Percentiles rank a stretch among this genome's conserved stretches.
These are phyloP conservation scores for Platyura marginata DNA, from an alignment of 1,140 invertebrate genomes.

Conservation along the genomic window DNA sequence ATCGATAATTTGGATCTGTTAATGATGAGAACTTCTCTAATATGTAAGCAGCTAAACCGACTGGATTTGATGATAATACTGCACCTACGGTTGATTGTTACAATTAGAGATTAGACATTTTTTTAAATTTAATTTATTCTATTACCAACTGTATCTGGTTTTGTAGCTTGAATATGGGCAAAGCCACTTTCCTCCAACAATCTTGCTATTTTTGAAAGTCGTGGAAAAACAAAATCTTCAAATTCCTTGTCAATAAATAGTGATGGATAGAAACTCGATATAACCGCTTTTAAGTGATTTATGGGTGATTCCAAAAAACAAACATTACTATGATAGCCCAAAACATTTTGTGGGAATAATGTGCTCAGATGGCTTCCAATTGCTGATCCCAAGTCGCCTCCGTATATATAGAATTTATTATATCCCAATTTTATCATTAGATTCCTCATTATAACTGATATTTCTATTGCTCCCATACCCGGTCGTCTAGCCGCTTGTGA, in stretches of 20 bases:
- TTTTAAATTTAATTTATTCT: background rate
- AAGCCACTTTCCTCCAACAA: slow-evolving; percentile 60
- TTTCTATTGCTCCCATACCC: slow-evolving; percentile 39
- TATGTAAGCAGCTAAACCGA: slow-evolving; percentile 61
- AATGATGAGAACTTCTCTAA: slow-evolving; percentile 71
- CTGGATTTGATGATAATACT: slow-evolving; percentile 43
- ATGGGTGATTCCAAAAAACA: slow-evolving; percentile 27
- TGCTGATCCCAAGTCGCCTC: slow-evolving; percentile 59
- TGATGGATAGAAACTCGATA: slow-evolving; percentile 27
- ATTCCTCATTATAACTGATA: slow-evolving; percentile 58
- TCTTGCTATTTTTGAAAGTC: slow-evolving; percentile 25
- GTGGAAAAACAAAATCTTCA: slow-evolving; percentile 38
- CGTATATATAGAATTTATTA: slow-evolving; percentile 61
- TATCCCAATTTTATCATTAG: slow-evolving; percentile 65
- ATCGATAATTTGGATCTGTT: slow-evolving; percentile 39
- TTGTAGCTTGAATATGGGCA: slow-evolving; percentile 67
- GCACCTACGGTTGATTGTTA: slow-evolving; percentile 26
- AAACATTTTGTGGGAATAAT: slow-evolving; percentile 48
- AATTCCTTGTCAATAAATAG: slow-evolving; percentile 35
- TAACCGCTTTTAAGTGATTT: slow-evolving; percentile 13
- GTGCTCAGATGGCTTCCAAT: slow-evolving; percentile 38
- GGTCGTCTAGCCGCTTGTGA: slow-evolving; percentile 45
- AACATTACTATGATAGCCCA: slow-evolving; percentile 42
- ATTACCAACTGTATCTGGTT: slow-evolving; percentile 76
- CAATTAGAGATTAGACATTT: slow-evolving; percentile 6